A percentile compares a stretch with the other conserved stretches of the same genome.
These are phyloP conservation scores for Adelosebastes latens DNA, from an alignment of 2,797 vertebrate species.

Conservation along the genomic window DNA sequence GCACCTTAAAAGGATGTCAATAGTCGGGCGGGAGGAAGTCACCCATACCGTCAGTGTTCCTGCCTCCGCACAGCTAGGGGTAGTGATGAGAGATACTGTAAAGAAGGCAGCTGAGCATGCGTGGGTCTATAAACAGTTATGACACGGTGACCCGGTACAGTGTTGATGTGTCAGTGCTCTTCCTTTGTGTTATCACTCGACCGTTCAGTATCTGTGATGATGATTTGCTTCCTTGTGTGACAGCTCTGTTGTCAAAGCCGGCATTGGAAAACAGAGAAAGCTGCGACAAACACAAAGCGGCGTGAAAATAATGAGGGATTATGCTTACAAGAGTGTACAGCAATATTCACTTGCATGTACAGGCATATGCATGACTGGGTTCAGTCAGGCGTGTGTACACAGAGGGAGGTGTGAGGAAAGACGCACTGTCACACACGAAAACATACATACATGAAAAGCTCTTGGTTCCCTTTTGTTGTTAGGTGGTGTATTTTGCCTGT, in stretches of 20 bases:
- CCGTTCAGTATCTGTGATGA: constrained; percentile 46
- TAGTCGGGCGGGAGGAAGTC: constrained; percentile 37
- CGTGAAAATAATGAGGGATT: constrained; percentile 43
- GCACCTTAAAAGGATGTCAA: constrained; percentile 24
- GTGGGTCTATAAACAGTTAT: constrained; percentile 62
- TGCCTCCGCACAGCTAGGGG: not conserved
- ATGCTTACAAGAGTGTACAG: constrained; percentile 11
- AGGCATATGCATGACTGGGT: constrained; percentile 28
- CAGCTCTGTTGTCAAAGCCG: constrained; percentile 43
- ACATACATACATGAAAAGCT: not conserved
- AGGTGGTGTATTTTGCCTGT: not conserved
- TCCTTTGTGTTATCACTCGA: constrained; percentile 62
- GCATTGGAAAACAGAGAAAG: constrained; percentile 23
- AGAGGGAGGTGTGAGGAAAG: constrained; percentile 10
- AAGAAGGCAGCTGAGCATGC: constrained; percentile 69
- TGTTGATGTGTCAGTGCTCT: constrained; percentile 65
- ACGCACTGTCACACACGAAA: constrained; percentile 2
- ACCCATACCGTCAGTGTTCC: constrained; percentile 22
- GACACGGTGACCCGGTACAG: constrained; percentile 58
- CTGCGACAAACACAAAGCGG: constrained; percentile 24
- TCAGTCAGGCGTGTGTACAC: constrained; percentile 9
- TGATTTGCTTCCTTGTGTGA: constrained; percentile 63
- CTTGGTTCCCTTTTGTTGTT: not conserved
- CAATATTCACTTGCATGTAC: constrained; percentile 25
- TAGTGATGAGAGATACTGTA: constrained; percentile 61